Conservation (phyloP, 2,797 vertebrate species). For the Gobio occitaniae region DNA sequence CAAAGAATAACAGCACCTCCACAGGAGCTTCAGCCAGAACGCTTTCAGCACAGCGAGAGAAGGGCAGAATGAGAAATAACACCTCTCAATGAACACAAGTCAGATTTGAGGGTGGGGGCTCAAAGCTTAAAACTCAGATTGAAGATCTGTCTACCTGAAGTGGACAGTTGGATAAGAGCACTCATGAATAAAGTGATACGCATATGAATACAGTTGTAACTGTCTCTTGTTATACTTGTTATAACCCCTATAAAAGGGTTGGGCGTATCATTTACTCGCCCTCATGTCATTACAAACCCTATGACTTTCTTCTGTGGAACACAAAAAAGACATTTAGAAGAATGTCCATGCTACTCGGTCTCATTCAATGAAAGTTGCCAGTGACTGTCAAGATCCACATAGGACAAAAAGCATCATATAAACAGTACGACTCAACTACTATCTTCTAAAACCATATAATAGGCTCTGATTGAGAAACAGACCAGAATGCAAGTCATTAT, state of each 20-base stretch:
- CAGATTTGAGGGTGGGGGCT: slow-evolving; percentile 33
- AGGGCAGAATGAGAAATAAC: slow-evolving; percentile 50
- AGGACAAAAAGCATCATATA: neutral
- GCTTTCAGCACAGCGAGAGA: slow-evolving; percentile 56
- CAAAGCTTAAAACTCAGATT: slow-evolving; percentile 44
- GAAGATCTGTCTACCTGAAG: slow-evolving; percentile 29
- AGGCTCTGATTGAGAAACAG: neutral
- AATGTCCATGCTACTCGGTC: neutral
- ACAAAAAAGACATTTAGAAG: neutral
- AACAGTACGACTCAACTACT: neutral
- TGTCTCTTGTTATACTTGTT: slow-evolving; percentile 5
- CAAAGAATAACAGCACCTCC: slow-evolving; percentile 61
- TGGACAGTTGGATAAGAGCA: slow-evolving; percentile 25
- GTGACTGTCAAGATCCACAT: neutral
- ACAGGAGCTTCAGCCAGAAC: slow-evolving; percentile 54
- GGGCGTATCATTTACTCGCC: neutral
- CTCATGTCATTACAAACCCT: neutral
- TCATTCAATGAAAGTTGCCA: neutral
- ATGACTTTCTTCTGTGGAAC: neutral
- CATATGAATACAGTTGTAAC: slow-evolving; percentile 44
- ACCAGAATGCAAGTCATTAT: neutral
- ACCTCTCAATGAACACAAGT: slow-evolving; percentile 52
- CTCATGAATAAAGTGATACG: slow-evolving; percentile 40
- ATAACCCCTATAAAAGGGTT: neutral
- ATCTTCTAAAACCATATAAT: neutral